Evolutionary conservation across 1,140 invertebrate genomes (phyloP).

Genomic region (Coelopa frigida): DNA sequence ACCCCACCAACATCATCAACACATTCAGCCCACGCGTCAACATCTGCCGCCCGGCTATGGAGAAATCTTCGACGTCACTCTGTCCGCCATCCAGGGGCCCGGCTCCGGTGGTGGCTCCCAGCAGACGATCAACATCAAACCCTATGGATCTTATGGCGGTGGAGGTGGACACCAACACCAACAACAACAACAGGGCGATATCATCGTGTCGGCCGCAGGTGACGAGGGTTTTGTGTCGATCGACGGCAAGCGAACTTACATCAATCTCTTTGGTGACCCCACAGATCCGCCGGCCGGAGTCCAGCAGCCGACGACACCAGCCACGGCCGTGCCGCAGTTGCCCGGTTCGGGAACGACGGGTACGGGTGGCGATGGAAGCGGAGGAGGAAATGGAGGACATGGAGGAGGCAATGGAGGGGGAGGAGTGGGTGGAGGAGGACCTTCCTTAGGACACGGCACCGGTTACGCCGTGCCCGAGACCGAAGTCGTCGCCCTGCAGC

Average conservation of each 20-base stretch:
- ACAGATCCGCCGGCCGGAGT: constrained; percentile 40
- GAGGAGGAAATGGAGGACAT: constrained; percentile 3
- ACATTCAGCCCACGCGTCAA: constrained; percentile 37
- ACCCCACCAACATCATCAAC: constrained; percentile 38
- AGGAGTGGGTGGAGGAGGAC: constrained; percentile 32
- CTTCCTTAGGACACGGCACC: constrained; percentile 42
- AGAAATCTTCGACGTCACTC: constrained; percentile 81
- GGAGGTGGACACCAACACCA: constrained; percentile 45
- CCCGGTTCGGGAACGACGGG: constrained; percentile 15
- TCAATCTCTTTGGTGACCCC: constrained; percentile 69
- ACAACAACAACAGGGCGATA: constrained; percentile 52
- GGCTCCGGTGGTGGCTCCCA: constrained; percentile 49
- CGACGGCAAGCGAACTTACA: constrained; percentile 80
- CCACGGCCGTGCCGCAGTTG: constrained; percentile 31
- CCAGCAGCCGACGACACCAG: constrained; percentile 21
- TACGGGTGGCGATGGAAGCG: not conserved
- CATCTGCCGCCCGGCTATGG: constrained; percentile 51
- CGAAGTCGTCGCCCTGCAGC: constrained; percentile 37
- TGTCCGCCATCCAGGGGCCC: constrained; percentile 78
- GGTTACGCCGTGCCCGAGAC: constrained; percentile 48
- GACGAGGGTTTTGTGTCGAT: constrained; percentile 86
- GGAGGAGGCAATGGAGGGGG: constrained; percentile 13
- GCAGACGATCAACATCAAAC: constrained; percentile 44
- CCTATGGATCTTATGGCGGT: constrained; percentile 32
- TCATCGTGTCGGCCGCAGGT: constrained; percentile 68